Conservation (phyloP, 1,140 invertebrate genomes). For the Nasonia vitripennis region DNA sequence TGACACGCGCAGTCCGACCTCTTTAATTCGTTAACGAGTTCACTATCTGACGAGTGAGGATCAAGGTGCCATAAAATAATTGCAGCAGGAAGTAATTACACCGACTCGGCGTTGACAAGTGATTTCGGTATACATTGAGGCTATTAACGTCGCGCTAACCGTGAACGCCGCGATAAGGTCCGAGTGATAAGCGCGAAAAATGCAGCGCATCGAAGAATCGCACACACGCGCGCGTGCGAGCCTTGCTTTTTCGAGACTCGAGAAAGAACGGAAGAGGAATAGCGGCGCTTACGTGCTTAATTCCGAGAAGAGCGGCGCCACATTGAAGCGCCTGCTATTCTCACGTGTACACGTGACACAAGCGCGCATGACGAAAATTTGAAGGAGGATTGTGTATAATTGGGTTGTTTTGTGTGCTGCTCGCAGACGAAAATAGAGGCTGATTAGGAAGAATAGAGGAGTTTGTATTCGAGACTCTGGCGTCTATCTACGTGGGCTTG, state of each 20-base stretch:
- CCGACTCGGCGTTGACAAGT: too few relatives aligned
- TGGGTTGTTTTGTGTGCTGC: neutral
- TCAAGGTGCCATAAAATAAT: too few relatives aligned
- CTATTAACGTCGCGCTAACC: neutral
- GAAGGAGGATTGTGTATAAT: neutral
- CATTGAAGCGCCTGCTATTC: neutral
- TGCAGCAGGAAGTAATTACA: too few relatives aligned
- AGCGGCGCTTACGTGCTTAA: neutral
- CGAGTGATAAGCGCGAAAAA: neutral
- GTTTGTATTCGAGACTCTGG: too few relatives aligned
- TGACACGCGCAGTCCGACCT: too few relatives aligned
- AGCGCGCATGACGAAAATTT: neutral
- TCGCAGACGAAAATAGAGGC: neutral
- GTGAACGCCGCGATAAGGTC: too few relatives aligned
- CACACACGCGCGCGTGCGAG: neutral
- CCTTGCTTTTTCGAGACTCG: neutral
- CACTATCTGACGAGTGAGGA: too few relatives aligned
- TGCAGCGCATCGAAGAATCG: neutral
- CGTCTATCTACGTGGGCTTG: too few relatives aligned
- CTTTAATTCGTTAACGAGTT: too few relatives aligned
- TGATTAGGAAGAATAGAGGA: too few relatives aligned
- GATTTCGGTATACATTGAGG: too few relatives aligned
- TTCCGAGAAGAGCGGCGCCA: slow-evolving; percentile 10
- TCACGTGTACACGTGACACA: slow-evolving; percentile 15
- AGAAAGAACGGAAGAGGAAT: neutral